phyloP scores from a whole-genome alignment of 2,113 vertebrate genomes.

The Corvus moneduloides region DNA sequence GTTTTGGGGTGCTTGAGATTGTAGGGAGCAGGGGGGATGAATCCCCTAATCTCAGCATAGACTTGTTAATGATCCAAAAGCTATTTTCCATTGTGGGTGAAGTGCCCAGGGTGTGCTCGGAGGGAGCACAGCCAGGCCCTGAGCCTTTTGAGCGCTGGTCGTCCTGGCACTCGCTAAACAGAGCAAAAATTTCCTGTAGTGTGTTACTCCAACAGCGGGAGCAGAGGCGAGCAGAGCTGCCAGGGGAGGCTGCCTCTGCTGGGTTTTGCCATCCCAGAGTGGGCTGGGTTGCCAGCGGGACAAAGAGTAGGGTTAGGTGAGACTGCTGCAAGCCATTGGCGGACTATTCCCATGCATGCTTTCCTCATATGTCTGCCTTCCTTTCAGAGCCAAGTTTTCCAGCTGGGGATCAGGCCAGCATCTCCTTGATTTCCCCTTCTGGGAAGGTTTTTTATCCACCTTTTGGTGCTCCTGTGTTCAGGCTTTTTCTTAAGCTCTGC shows the following conservation, averaged over 20 bases:
- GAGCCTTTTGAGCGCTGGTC: not conserved
- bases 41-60: rapidly evolving
- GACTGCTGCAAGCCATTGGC: not conserved
- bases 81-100: not conserved
- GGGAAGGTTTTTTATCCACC: not conserved
- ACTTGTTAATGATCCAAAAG: not conserved
- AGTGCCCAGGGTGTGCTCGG: rapidly evolving
- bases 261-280: not conserved
- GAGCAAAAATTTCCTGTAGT: not conserved
- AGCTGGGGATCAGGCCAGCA: not conserved
- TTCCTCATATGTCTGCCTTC: not conserved
- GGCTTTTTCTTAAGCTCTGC: not conserved
- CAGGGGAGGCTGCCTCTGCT: not conserved
- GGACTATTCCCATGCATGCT: not conserved
- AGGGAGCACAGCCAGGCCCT: not conserved
- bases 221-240: not conserved
- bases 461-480: not conserved
- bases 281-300: not conserved
- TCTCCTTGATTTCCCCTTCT: not conserved
- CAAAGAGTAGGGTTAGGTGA: not conserved
- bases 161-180: not conserved
- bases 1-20: not conserved
- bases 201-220: not conserved
- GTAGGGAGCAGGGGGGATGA: not conserved
- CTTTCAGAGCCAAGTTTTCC: not conserved